Conservation (phyloP, 2,797 vertebrate genomes). For the Myotis findleyi region DNA sequence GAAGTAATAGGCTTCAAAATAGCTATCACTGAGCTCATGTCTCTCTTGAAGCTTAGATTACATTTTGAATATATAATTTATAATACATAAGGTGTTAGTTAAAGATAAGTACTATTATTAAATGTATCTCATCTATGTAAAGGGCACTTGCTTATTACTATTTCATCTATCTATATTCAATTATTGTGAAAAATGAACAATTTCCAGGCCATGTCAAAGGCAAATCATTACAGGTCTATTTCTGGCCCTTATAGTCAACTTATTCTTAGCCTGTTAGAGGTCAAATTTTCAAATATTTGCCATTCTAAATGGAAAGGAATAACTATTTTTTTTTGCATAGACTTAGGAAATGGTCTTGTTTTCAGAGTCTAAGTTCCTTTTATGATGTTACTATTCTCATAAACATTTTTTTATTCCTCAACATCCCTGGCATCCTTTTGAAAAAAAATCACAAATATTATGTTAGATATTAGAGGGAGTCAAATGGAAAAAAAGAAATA, state of each 20-base stretch:
- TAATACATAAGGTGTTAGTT: not conserved
- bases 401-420: not conserved
- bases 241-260: not conserved
- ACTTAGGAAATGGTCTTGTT: not conserved
- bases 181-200: conserved; percentile 11
- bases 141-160: not conserved
- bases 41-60: not conserved
- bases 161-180: not conserved
- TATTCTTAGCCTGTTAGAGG: not conserved
- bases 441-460: not conserved
- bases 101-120: conserved; percentile 38
- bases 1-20: not conserved
- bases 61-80: conserved; percentile 49
- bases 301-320: not conserved
- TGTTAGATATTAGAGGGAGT: not conserved
- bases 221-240: conserved; percentile 42
- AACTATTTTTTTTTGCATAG: not conserved
- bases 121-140: conserved; percentile 4
- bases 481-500: not conserved
- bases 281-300: conserved; percentile 32
- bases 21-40: not conserved
- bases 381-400: not conserved
- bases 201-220: conserved; percentile 32
- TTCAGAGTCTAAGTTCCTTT: not conserved
- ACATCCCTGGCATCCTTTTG: not conserved